Percentiles rank a stretch among this genome's conserved stretches.
phyloP scores from a whole-genome alignment of 92 coral and sea anemone genomes.

The Anthopleura xanthogrammica region DNA sequence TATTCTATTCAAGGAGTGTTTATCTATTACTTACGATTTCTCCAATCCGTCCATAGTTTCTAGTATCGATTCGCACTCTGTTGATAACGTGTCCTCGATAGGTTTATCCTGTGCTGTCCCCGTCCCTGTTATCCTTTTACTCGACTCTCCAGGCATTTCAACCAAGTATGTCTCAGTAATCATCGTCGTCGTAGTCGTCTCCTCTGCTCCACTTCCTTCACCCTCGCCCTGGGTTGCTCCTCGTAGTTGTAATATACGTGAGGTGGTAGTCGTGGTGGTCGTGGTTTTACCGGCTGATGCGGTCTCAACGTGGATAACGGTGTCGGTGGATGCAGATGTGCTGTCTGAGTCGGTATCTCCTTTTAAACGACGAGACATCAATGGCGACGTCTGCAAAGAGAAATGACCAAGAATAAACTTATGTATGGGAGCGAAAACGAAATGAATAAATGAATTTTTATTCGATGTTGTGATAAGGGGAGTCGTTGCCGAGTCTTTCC shows the following conservation, averaged over 20 bases:
- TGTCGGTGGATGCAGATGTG: constrained; percentile 11
- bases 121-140: neutral
- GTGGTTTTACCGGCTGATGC: neutral
- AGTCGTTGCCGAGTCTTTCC: too few relatives aligned
- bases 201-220: neutral
- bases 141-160: constrained; percentile 9
- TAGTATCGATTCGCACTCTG: constrained; percentile 17
- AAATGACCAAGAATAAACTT: too few relatives aligned
- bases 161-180: constrained; percentile 9
- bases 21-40: constrained; percentile 10
- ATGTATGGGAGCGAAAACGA: too few relatives aligned
- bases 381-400: constrained; percentile 9
- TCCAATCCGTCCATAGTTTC: constrained; percentile 5
- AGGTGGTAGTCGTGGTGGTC: neutral
- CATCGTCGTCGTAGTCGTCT: neutral
- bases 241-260: neutral
- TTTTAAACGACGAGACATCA: neutral
- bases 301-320: constrained; percentile 4
- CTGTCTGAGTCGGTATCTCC: constrained; percentile 6
- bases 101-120: neutral
- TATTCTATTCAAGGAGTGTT: neutral
- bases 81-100: constrained; percentile 19
- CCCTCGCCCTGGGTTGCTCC: neutral
- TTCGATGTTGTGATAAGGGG: too few relatives aligned
- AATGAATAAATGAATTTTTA: too few relatives aligned